Evolutionary conservation across 1,140 invertebrate species (phyloP), one percentile per base, ranked within the genome.

Genomic region (Wasmannia auropunctata): DNA sequence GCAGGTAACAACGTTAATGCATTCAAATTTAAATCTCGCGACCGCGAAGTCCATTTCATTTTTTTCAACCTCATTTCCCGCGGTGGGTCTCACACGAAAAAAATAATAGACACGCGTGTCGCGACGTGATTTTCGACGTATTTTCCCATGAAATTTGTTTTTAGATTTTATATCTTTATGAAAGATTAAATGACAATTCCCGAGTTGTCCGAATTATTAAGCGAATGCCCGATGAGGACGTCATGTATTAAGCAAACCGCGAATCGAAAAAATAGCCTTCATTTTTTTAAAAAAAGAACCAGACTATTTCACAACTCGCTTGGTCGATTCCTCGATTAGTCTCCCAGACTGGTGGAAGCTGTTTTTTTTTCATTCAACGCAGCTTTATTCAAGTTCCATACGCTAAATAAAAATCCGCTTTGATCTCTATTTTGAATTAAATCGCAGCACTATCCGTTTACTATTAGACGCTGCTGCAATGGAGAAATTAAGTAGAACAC

Each of bases 401-500:
- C 6, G 14, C 25, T 8, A n/a, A 56, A 72, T 81, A 56, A 81
- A 81, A 72, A 81, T 81, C 11, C 67, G 14, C 76, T 81, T 81
- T 70, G 49, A 80, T 80, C 22, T 69, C 14, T 25, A 51, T 34
- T 80, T 63, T 72, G 22, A 56, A 81, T 72, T 72, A 81, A 81
- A 72, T 22, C 16, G 43, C 7, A 49, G 6, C 19, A 11, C 25
- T 74, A 72, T 72, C 19, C 43, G 11, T 28, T 58, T 22, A 37
- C 34, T 31, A 74, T 60, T 83, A 74, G 37, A 46, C 22, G 34
- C 19, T 63, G 11, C 60, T 80, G 16, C 16, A 6, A 54, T 5
- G 22, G 3, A 58, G 25, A 81, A 72, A 81, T 70, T 56, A 72
- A 72, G 16, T 81, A 49, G 2, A 16, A 31, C 37, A 25, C 7